Percentiles rank a stretch among this genome's conserved stretches.
These are phyloP conservation scores for Sipha maydis DNA, from an alignment of 2,888 invertebrate genomes.

Conservation along the genomic window DNA sequence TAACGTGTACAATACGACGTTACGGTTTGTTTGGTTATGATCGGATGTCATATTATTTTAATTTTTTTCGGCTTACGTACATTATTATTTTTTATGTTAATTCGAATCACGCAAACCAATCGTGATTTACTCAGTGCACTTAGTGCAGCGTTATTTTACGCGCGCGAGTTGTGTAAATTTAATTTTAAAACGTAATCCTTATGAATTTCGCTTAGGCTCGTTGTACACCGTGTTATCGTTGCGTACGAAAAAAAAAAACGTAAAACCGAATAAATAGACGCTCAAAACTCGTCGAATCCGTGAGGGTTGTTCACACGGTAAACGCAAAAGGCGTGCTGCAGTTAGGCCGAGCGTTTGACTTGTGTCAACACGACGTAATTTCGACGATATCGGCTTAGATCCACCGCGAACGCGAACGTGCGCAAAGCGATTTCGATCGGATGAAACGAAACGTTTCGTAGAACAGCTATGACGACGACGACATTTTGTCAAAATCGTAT, in stretches of 20 bases:
- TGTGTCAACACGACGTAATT: not conserved
- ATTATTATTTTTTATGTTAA: not conserved
- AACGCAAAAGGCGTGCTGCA: not conserved
- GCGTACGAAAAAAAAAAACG: not conserved
- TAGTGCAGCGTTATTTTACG: not conserved
- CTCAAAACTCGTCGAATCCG: not conserved
- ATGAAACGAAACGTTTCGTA: not conserved
- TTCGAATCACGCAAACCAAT: too few species aligned
- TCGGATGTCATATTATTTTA: not conserved
- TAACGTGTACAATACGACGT: too few species aligned
- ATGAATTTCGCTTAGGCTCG: too few species aligned
- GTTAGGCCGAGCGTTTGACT: not conserved
- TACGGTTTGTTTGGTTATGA: not conserved
- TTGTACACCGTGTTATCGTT: too few species aligned
- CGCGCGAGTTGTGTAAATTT: not conserved
- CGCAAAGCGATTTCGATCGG: not conserved
- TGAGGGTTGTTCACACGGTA: not conserved
- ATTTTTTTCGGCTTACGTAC: not conserved
- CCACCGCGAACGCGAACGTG: not conserved
- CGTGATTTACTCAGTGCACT: not conserved
- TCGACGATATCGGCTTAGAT: not conserved
- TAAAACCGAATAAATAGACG: not conserved
- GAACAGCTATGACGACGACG: not conserved
- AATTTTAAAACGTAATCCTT: not conserved
- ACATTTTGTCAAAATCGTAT: not conserved